phyloP scores from a whole-genome alignment of 1,140 invertebrate species.

The roundworm (Caenorhabditis elegans) region DNA sequence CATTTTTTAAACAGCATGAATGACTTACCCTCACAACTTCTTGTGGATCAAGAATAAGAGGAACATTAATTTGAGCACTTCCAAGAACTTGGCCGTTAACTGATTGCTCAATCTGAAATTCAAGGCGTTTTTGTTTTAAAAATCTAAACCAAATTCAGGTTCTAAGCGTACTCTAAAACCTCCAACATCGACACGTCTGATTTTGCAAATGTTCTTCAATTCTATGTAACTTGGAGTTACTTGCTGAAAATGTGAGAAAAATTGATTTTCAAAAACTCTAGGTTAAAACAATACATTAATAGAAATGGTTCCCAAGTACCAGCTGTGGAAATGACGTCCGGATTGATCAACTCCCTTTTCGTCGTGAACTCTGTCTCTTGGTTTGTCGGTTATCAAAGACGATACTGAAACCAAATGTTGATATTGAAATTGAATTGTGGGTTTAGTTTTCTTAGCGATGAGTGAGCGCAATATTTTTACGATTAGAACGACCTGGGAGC shows the following conservation, averaged over 20 bases:
- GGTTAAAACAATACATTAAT: neutral
- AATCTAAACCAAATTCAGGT: neutral
- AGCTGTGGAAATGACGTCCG: neutral
- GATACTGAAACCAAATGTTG: neutral
- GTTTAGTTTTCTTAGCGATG: too few species aligned
- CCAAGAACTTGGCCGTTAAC: neutral
- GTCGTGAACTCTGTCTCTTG: neutral
- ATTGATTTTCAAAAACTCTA: neutral
- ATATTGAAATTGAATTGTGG: too few species aligned
- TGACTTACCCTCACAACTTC: neutral
- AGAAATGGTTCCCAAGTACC: conserved; percentile 7
- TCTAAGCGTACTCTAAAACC: neutral
- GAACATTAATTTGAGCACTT: neutral
- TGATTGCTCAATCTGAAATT: neutral
- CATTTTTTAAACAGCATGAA: neutral
- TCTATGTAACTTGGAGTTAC: conserved; percentile 12
- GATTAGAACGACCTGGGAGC: too few species aligned
- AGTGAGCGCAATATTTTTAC: too few species aligned
- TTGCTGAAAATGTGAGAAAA: neutral
- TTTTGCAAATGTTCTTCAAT: conserved; percentile 20
- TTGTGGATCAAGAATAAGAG: conserved; percentile 17
- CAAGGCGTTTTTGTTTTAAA: neutral
- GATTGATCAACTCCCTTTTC: neutral
- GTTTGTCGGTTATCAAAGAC: neutral
- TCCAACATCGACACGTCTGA: neutral